These are phyloP conservation scores for Trissolcus brochymenae DNA, from an alignment of 2,888 invertebrate species.

Conservation along the genomic window DNA sequence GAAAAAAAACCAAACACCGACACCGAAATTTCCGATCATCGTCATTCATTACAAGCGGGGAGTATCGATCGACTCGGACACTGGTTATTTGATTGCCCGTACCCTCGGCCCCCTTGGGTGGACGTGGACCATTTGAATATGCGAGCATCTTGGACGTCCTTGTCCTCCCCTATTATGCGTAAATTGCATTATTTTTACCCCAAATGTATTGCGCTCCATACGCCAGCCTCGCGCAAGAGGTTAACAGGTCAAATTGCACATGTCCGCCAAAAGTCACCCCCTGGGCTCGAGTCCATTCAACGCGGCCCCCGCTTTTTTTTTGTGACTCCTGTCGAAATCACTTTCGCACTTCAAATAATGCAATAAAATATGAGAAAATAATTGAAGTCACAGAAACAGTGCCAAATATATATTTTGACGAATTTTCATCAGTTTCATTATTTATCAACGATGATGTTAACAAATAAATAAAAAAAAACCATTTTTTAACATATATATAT, in stretches of 20 bases:
- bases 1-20: slow-evolving; percentile 30
- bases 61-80: slow-evolving; percentile 66
- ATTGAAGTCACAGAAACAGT: slow-evolving; percentile 11
- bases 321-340: slow-evolving; percentile 37
- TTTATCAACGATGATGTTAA: too few species aligned
- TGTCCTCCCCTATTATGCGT: slow-evolving; percentile 72
- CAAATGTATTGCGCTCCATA: slow-evolving; percentile 73
- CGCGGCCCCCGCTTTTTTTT: slow-evolving; percentile 39
- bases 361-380: slow-evolving; percentile 31
- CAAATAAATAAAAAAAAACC: too few species aligned
- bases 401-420: too few species aligned
- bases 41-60: slow-evolving; percentile 65
- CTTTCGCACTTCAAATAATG: slow-evolving; percentile 48
- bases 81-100: slow-evolving; percentile 59
- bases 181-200: slow-evolving; percentile 77
- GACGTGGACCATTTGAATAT: slow-evolving; percentile 70
- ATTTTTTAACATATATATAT: too few species aligned
- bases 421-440: too few species aligned
- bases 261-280: slow-evolving; percentile 73
- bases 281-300: slow-evolving; percentile 39
- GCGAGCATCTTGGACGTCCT: slow-evolving; percentile 57
- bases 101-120: slow-evolving; percentile 54
- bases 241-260: slow-evolving; percentile 76
- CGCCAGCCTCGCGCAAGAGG: slow-evolving; percentile 64
- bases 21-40: slow-evolving; percentile 49